These are phyloP conservation scores for Epizoanthus fatuus DNA, from an alignment of 92 coral and sea anemone genomes.

Conservation along the genomic window DNA sequence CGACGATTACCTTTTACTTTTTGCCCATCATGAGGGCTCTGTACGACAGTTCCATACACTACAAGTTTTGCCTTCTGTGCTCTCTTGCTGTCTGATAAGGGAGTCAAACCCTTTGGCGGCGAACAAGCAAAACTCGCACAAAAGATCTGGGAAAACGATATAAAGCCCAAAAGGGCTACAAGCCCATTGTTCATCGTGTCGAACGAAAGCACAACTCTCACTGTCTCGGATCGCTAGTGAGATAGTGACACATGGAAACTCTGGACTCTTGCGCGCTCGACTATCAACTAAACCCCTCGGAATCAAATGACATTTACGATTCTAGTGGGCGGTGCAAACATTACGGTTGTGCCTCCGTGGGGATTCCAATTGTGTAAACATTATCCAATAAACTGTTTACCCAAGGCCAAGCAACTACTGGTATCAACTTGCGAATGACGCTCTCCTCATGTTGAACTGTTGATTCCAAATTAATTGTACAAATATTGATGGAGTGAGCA, in stretches of 20 bases:
- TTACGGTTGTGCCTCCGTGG: slow-evolving; percentile 76
- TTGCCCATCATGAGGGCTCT: slow-evolving; percentile 66
- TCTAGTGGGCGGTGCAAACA: slow-evolving; percentile 82
- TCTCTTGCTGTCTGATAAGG: slow-evolving; percentile 67
- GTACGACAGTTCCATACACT: slow-evolving; percentile 85
- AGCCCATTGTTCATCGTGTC: slow-evolving; percentile 22
- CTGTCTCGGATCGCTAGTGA: not conserved
- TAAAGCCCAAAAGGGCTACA: not conserved
- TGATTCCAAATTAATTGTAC: slow-evolving; percentile 81
- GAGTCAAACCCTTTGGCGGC: slow-evolving; percentile 81
- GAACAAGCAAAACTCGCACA: slow-evolving; percentile 68
- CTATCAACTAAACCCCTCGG: slow-evolving; percentile 19
- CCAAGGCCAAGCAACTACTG: slow-evolving; percentile 75
- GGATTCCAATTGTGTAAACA: slow-evolving; percentile 85
- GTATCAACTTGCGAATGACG: slow-evolving; percentile 84
- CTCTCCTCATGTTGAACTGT: slow-evolving; percentile 61
- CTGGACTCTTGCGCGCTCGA: slow-evolving; percentile 32
- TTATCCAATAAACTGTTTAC: slow-evolving; percentile 90
- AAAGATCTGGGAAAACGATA: slow-evolving; percentile 7
- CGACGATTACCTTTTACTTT: slow-evolving; percentile 43
- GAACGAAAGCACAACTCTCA: not conserved
- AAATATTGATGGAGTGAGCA: slow-evolving; percentile 74
- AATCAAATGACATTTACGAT: slow-evolving; percentile 75
- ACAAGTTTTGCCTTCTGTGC: slow-evolving; percentile 85
- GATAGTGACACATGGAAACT: slow-evolving; percentile 25